Percentiles rank a stretch among this genome's conserved stretches.
These are phyloP conservation scores for Liodrosophila aerea DNA, from an alignment of 2,888 invertebrate genomes.

Conservation along the genomic window DNA sequence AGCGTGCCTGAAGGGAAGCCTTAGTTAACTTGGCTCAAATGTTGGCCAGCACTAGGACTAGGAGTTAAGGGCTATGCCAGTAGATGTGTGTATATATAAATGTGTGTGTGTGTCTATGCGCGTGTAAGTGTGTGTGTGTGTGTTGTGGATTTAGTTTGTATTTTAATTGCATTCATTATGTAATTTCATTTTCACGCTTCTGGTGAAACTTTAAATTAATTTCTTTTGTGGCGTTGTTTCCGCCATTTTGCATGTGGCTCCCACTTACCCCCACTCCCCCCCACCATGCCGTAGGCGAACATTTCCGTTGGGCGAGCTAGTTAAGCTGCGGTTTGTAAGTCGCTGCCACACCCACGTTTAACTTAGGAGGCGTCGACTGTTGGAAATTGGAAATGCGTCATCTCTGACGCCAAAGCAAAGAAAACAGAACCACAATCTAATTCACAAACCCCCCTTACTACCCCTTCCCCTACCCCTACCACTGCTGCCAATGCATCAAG, in stretches of 20 bases:
- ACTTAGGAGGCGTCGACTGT: neutral
- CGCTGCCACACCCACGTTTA: conserved; percentile 39
- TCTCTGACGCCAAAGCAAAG: conserved; percentile 19
- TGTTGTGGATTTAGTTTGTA: conserved; percentile 49
- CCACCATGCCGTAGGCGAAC: conserved; percentile 28
- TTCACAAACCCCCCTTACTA: conserved; percentile 1
- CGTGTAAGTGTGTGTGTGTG: conserved; percentile 8
- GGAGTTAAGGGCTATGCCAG: neutral
- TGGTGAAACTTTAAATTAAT: conserved; percentile 72
- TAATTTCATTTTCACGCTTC: conserved; percentile 75
- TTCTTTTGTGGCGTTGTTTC: conserved; percentile 69
- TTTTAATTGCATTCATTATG: conserved; percentile 78
- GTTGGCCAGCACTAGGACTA: conserved; percentile 40
- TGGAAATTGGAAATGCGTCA: conserved; percentile 46
- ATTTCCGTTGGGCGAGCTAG: conserved; percentile 46
- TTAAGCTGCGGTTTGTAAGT: conserved; percentile 40
- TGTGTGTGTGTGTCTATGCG: conserved; percentile 17
- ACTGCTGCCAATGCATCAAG: conserved; percentile 44
- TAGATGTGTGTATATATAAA: conserved; percentile 7
- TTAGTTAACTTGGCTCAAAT: conserved; percentile 62
- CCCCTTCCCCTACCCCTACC: neutral
- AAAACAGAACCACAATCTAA: conserved; percentile 9
- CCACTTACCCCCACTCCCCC: neutral
- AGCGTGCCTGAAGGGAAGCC: conserved; percentile 13
- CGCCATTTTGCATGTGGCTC: conserved; percentile 60